Percentiles rank a stretch among this genome's conserved stretches.
phyloP scores from a whole-genome alignment of 2,888 invertebrate species.

The Drosophila cyrtoloma region DNA sequence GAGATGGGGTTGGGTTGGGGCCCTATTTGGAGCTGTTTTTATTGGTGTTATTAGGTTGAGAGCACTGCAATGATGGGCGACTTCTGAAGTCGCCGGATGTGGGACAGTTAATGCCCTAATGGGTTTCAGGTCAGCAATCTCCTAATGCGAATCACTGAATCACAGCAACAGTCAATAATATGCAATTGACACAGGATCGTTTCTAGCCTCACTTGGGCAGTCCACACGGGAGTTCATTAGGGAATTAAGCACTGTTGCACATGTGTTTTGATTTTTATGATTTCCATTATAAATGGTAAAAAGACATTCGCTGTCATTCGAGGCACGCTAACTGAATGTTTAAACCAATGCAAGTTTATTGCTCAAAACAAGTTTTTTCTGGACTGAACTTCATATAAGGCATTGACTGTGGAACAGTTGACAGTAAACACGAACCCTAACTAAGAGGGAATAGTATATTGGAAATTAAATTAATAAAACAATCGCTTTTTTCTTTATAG shows the following conservation, averaged over 20 bases:
- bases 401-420: slow-evolving; percentile 12
- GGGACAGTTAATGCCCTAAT: slow-evolving; percentile 67
- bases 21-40: slow-evolving; percentile 62
- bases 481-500: neutral
- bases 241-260: neutral
- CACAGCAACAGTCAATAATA: slow-evolving; percentile 53
- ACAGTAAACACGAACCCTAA: neutral
- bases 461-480: neutral
- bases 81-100: slow-evolving; percentile 52
- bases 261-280: slow-evolving; percentile 17
- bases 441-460: neutral
- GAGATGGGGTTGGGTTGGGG: slow-evolving; percentile 2
- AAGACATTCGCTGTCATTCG: slow-evolving; percentile 53
- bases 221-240: neutral
- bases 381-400: neutral
- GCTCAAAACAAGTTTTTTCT: slow-evolving; percentile 54
- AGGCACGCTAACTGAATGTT: slow-evolving; percentile 45
- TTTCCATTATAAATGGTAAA: slow-evolving; percentile 45
- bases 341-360: slow-evolving; percentile 55
- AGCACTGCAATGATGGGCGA: slow-evolving; percentile 71
- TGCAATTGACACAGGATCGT: slow-evolving; percentile 28
- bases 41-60: slow-evolving; percentile 80
- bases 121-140: slow-evolving; percentile 77
- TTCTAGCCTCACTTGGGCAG: slow-evolving; percentile 1
- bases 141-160: slow-evolving; percentile 60